Base-by-base conservation (phyloP, 2,888 invertebrate genomes). In the Sminthurinus aureus region DNA sequence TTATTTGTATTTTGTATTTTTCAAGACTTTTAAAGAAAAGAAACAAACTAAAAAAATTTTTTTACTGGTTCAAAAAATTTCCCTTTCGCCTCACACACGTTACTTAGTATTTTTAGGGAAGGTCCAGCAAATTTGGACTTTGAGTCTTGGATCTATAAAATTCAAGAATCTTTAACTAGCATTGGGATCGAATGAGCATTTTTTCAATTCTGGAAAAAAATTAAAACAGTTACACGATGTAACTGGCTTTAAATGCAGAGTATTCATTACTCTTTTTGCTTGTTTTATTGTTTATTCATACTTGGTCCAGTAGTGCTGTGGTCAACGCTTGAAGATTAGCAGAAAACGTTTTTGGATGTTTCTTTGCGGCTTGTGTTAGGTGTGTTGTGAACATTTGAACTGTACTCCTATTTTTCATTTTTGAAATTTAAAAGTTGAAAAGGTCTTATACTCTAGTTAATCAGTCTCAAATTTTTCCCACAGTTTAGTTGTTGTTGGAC, bases 311-410 rank as follows among this genome's bases (percentile, higher is more conserved):
- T 2, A 81, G 22, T 20, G 71, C 64, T 0, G 81, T 81, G 9
- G 52, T 71, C 12, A 81, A 24, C 9, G 71, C 22, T 15, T 18
- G 22, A 4, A 81, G 15, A 38, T 74, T 9, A 1, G 51, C 18
- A 6, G 58, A 24, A 74, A 81, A 81, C 18, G 81, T 81, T 73
- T 73, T 81, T 13, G 81, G 74, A 81, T 81, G 73, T n/a, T 81
- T 81, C 58, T 74, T 81, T 15, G 81, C 81, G n/a, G 74, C 6
- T 22, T 74, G 64, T n/a, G 24, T 20, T 22, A 81, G n/a, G 26
- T 74, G 58, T 15, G 50, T 73, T 24, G 81, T 81, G 26, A 81
- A 81, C n/a, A 81, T 24, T 26, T 81, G 81, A 18, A 81, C 81
- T 0, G 73, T 81, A n/a, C 52, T 74, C 81, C 81, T 81, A 13